A percentile compares a stretch with the other conserved stretches of the same genome.
Conservation (phyloP, 2,888 invertebrate genomes). For the Polydrusus tereticollis region DNA sequence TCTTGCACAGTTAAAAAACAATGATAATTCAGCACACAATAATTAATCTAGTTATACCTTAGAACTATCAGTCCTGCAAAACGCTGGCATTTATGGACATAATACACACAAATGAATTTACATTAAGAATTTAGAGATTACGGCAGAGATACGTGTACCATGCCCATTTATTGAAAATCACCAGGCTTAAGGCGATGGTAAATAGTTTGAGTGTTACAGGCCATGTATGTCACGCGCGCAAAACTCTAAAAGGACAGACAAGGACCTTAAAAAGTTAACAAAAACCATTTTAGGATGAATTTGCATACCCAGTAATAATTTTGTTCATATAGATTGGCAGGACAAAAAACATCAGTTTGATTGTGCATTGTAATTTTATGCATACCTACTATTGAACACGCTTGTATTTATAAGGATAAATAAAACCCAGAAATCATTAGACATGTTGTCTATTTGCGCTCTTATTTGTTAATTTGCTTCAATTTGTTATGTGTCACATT, state of each 20-base stretch:
- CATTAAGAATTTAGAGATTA: slow-evolving; percentile 1
- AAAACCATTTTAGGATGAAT: slow-evolving; percentile 9
- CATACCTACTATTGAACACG: not conserved
- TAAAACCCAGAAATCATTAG: not conserved
- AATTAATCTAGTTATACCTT: not conserved
- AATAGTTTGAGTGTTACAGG: slow-evolving; percentile 16
- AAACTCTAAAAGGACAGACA: not conserved
- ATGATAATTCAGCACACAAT: not conserved
- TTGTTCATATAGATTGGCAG: not conserved
- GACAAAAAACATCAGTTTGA: slow-evolving; percentile 3
- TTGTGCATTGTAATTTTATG: not conserved
- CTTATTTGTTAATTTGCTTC: not conserved
- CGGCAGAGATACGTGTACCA: slow-evolving; percentile 13
- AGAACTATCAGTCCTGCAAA: not conserved
- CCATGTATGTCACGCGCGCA: slow-evolving; percentile 17
- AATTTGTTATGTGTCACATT: not conserved
- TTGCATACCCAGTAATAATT: slow-evolving; percentile 12
- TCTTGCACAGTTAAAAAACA: not conserved
- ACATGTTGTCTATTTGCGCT: not conserved
- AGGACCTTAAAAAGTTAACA: slow-evolving; percentile 17
- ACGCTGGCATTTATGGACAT: not conserved
- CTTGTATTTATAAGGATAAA: not conserved
- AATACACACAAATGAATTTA: not conserved
- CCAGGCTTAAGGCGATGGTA: not conserved
- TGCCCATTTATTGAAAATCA: slow-evolving; percentile 32